phyloP scores from a whole-genome alignment of 1,140 invertebrate species.

The Drosophila auraria region DNA sequence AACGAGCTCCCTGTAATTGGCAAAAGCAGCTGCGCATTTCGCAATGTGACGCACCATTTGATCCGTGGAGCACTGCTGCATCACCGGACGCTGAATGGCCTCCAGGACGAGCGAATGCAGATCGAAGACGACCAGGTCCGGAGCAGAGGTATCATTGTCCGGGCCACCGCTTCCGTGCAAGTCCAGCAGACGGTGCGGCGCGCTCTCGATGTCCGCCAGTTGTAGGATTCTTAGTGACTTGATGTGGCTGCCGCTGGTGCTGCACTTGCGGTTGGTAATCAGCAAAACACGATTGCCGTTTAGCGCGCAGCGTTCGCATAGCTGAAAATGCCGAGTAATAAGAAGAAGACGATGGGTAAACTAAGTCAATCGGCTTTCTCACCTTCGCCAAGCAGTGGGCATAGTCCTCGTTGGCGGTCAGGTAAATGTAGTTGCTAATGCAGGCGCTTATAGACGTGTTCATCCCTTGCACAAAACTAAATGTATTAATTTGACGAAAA shows the following conservation, averaged over 20 bases:
- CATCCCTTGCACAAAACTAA: slow-evolving; percentile 1
- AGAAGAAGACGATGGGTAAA: neutral
- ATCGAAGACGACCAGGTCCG: slow-evolving; percentile 61
- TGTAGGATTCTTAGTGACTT: slow-evolving; percentile 7
- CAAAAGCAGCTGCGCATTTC: slow-evolving; percentile 68
- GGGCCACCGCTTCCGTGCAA: slow-evolving; percentile 10
- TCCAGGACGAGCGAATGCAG: slow-evolving; percentile 53
- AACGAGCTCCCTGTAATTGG: slow-evolving; percentile 55
- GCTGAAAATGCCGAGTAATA: slow-evolving; percentile 14
- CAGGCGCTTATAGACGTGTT: slow-evolving; percentile 16
- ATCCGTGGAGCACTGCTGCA: slow-evolving; percentile 53
- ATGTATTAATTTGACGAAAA: slow-evolving; percentile 1
- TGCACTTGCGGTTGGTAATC: slow-evolving; percentile 36
- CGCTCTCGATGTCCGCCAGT: slow-evolving; percentile 47
- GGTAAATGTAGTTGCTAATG: slow-evolving; percentile 51
- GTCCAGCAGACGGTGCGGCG: slow-evolving; percentile 43
- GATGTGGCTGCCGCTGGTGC: neutral
- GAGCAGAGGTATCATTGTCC: neutral
- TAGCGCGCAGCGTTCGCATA: slow-evolving; percentile 52
- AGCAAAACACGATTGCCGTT: slow-evolving; percentile 52
- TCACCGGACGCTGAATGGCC: slow-evolving; percentile 48
- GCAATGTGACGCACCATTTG: slow-evolving; percentile 61
- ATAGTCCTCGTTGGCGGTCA: slow-evolving; percentile 56
- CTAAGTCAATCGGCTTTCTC: neutral
- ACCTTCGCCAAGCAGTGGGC: slow-evolving; percentile 47